phyloP scores from a whole-genome alignment of 2,113 vertebrate genomes.

The Hystrix cristata region DNA sequence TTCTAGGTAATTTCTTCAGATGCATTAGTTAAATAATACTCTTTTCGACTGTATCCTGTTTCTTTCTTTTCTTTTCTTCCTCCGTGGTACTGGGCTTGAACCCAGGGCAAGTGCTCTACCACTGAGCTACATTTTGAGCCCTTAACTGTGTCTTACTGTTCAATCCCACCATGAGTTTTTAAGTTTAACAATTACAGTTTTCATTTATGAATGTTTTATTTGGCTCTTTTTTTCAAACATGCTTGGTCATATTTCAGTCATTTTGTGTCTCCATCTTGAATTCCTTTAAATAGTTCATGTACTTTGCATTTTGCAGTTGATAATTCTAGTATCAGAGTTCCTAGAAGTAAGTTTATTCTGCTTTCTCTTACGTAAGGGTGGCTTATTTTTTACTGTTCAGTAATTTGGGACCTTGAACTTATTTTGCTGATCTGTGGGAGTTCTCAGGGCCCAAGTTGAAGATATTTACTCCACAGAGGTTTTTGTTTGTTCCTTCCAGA shows the following conservation, averaged over 20 bases:
- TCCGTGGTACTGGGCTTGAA: background rate
- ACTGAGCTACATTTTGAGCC: background rate
- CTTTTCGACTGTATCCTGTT: background rate
- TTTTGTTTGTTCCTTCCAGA: constrained; percentile 8
- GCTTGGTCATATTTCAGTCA: background rate
- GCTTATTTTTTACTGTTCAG: background rate
- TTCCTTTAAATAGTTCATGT: constrained; percentile 5
- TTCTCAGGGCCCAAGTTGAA: background rate
- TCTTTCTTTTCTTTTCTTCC: no score
- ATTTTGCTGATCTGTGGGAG: background rate
- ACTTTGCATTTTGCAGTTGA: background rate
- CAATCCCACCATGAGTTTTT: background rate
- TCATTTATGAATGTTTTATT: constrained; percentile 42
- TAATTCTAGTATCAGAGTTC: background rate
- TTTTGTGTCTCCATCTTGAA: background rate
- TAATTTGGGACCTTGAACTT: background rate
- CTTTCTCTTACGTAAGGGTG: background rate
- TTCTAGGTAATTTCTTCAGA: constrained; percentile 22
- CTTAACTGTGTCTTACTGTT: background rate
- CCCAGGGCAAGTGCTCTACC: background rate
- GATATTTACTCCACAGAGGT: background rate
- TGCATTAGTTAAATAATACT: background rate
- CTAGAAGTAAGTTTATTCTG: background rate
- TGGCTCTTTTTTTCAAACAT: background rate
- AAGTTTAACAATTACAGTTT: constrained; percentile 27